These are phyloP conservation scores for Osmerus eperlanus DNA, from an alignment of 2,113 vertebrate species.

Conservation along the genomic window DNA sequence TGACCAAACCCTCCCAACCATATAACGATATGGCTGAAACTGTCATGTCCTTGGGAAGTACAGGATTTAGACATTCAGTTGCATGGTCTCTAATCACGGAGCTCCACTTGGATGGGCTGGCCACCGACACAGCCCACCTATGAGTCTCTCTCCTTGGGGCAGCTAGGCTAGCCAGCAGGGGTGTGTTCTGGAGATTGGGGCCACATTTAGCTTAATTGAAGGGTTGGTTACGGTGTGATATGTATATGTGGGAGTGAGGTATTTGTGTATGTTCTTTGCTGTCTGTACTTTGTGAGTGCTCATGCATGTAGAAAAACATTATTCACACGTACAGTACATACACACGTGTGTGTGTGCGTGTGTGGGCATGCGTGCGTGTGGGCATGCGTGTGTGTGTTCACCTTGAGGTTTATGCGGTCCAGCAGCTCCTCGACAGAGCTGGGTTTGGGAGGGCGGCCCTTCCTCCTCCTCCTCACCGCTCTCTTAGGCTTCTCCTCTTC, in stretches of 20 bases:
- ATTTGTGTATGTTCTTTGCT: not conserved
- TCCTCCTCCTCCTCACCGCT: slow-evolving; percentile 82
- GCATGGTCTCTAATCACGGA: not conserved
- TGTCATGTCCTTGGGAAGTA: slow-evolving; percentile 11
- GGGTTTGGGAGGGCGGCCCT: slow-evolving; percentile 89
- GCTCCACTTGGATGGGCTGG: not conserved
- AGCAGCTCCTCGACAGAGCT: slow-evolving; percentile 94
- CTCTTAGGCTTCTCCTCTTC: slow-evolving; percentile 94
- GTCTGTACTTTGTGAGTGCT: not conserved
- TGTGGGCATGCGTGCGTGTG: slow-evolving; percentile 7
- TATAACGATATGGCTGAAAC: slow-evolving; percentile 1
- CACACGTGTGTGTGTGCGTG: slow-evolving; percentile 7
- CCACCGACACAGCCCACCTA: slow-evolving; percentile 29
- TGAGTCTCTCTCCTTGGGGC: slow-evolving; percentile 22
- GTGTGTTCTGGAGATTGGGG: slow-evolving; percentile 24
- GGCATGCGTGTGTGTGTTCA: slow-evolving; percentile 40
- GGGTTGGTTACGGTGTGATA: slow-evolving; percentile 12
- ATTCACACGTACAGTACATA: not conserved
- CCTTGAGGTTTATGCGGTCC: slow-evolving; percentile 94
- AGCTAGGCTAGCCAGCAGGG: slow-evolving; percentile 17
- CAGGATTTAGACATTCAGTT: not conserved
- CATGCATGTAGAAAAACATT: not conserved
- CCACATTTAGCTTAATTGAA: slow-evolving; percentile 38
- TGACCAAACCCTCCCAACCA: not conserved
- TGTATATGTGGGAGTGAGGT: not conserved